Evolutionary conservation across 2,113 vertebrate species (phyloP).

Genomic region (Sminthopsis crassicaudata): DNA sequence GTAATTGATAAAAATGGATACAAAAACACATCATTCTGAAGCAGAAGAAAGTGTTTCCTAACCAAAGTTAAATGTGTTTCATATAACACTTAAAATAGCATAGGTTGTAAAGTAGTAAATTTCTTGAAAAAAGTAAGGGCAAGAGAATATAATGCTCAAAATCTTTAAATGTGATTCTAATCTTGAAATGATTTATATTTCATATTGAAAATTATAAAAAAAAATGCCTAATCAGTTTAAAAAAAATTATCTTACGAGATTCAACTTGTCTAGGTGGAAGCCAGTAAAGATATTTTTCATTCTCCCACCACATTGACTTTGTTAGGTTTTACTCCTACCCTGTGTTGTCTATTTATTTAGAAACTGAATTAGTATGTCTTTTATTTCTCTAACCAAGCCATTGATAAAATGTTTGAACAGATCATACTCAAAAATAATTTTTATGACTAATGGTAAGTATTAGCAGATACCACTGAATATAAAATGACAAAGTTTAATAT

Average conservation of each 20-base stretch:
- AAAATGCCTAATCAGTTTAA: neutral
- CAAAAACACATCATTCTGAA: neutral
- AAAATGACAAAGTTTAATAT: neutral
- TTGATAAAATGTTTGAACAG: neutral
- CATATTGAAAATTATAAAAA: neutral
- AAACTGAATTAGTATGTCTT: neutral
- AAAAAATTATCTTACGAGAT: neutral
- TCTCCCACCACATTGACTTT: too few relatives aligned
- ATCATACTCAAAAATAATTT: neutral
- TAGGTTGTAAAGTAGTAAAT: neutral
- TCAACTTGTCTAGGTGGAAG: too few relatives aligned
- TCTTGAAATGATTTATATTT: too few relatives aligned
- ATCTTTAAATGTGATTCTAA: neutral
- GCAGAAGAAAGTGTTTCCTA: neutral
- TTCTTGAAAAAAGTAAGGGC: neutral
- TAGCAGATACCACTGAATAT: neutral
- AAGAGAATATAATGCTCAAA: neutral
- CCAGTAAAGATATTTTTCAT: neutral
- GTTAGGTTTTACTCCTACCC: neutral
- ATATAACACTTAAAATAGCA: neutral
- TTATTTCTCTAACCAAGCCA: neutral
- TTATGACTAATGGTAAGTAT: neutral
- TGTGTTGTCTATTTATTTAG: neutral
- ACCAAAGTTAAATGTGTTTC: neutral
- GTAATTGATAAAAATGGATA: neutral